Evolutionary conservation across 2,888 invertebrate genomes (phyloP).

Genomic region (Acheta domesticus): DNA sequence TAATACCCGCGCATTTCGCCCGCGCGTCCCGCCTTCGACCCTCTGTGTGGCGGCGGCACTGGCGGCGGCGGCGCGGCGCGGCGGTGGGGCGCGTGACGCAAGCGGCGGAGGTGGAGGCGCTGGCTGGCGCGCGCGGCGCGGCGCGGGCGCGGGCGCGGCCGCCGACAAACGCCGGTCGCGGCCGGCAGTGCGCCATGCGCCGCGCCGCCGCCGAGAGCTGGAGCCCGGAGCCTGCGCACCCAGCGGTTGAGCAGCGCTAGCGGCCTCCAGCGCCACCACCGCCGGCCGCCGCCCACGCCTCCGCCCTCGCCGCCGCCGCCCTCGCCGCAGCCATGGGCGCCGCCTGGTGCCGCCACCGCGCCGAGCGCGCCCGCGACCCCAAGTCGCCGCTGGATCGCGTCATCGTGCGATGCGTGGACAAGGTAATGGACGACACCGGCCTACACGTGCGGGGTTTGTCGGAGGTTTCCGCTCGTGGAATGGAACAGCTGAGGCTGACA

Average conservation of each 20-base stretch:
- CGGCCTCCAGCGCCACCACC: neutral
- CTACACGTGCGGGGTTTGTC: neutral
- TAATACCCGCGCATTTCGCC: too few relatives aligned
- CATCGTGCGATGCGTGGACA: slow-evolving; percentile 47
- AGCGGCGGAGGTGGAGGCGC: neutral
- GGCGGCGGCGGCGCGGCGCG: neutral
- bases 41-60: neutral
- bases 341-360: slow-evolving; percentile 48
- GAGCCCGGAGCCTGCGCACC: neutral
- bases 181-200: neutral
- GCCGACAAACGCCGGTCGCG: neutral
- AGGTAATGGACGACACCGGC: slow-evolving; percentile 41
- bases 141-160: neutral
- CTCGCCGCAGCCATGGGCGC: slow-evolving; percentile 44
- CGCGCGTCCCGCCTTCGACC: too few relatives aligned
- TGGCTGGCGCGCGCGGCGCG: neutral
- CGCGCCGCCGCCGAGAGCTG: neutral
- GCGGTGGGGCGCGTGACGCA: neutral
- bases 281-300: neutral
- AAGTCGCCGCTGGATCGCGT: slow-evolving; percentile 49
- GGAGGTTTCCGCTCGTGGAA: too few relatives aligned
- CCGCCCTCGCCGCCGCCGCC: neutral
- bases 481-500: too few relatives aligned
- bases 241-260: neutral
- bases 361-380: slow-evolving; percentile 47